Evolutionary conservation across 2,888 invertebrate genomes (phyloP), one percentile per base, ranked within the genome.

Genomic region (Pollenia amentaria): DNA sequence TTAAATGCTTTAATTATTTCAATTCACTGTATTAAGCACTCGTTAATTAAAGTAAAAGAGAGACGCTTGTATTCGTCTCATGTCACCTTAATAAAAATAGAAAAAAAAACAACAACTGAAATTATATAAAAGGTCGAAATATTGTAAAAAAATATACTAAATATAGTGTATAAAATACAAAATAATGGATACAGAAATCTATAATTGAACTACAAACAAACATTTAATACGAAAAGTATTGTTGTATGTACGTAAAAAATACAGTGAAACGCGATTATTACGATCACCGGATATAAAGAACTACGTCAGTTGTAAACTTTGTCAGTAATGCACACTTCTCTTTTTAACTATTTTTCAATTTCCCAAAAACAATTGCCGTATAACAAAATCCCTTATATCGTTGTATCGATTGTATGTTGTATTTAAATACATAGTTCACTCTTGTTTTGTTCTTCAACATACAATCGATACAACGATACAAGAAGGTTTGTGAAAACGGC

Each of bases 141-240:
- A 29, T 4, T 51, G 51, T 65, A 57, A 12, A 29, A 38, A 57
- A 38, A 38, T 11, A 11, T 57, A 16, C 16, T 44, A 67, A 57
- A 53, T 65, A 57, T 42, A 40, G 21, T 29, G 18, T 38, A 51
- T 51, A 18, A 48, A 76, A 51, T 57, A 44, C 14, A 72, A 77
- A 64, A 83, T 57, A 77, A 82, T 83, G 77, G 57, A 77, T 57
- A 84, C 65, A 84, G 72, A 83, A 87, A 83, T 87, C 79, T 83
- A 87, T 83, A 83, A 83, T 80, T 83, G 53, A 81, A 53, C 64
- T 55, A 8, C 57, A 60, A 14, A 53, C 55, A 64, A 29, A 46
- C 42, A 53, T 53, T 29, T 29, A 29, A 29, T 29, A 6, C 29
- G 29, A 29, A 29, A 29, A 51, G 29, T 57, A 57, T 18, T 16